Percentiles rank a stretch among this genome's conserved stretches.
Evolutionary conservation across 2,113 vertebrate species (phyloP).

Genomic region (Rhombomys opimus): DNA sequence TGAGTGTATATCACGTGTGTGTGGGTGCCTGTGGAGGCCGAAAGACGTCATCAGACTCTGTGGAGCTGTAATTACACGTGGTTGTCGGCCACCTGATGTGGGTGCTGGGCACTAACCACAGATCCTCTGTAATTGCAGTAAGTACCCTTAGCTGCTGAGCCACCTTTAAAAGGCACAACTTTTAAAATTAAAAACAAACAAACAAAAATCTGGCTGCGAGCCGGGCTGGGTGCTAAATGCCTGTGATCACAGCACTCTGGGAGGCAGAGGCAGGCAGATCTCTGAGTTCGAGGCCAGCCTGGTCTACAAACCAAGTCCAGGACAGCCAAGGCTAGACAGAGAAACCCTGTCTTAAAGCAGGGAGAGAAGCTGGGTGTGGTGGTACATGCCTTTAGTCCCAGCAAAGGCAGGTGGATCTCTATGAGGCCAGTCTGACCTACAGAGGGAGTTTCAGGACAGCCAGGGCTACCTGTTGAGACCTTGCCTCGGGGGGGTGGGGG

Average conservation of each 20-base stretch:
- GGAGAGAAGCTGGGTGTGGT: not conserved
- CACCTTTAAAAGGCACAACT: not conserved
- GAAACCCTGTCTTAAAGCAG: too few relatives aligned
- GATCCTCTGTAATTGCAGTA: not conserved
- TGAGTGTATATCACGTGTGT: not conserved
- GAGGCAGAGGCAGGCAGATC: too few relatives aligned
- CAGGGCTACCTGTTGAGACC: not conserved
- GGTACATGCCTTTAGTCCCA: not conserved
- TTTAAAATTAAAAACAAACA: not conserved
- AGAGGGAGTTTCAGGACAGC: not conserved
- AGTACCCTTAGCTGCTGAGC: not conserved
- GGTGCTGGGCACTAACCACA: not conserved
- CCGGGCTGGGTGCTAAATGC: too few relatives aligned
- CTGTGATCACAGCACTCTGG: too few relatives aligned
- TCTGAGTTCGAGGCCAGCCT: too few relatives aligned
- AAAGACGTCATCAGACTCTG: not conserved
- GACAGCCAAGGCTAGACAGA: too few relatives aligned
- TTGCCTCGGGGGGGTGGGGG: not conserved
- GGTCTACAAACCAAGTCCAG: too few relatives aligned
- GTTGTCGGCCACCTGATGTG: not conserved
- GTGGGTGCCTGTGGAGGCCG: not conserved
- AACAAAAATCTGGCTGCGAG: too few relatives aligned
- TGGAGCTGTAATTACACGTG: not conserved
- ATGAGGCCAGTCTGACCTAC: not conserved
- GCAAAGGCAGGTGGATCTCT: not conserved